These are phyloP conservation scores for Chionis minor DNA, from an alignment of 2,113 vertebrate species.

Conservation along the genomic window DNA sequence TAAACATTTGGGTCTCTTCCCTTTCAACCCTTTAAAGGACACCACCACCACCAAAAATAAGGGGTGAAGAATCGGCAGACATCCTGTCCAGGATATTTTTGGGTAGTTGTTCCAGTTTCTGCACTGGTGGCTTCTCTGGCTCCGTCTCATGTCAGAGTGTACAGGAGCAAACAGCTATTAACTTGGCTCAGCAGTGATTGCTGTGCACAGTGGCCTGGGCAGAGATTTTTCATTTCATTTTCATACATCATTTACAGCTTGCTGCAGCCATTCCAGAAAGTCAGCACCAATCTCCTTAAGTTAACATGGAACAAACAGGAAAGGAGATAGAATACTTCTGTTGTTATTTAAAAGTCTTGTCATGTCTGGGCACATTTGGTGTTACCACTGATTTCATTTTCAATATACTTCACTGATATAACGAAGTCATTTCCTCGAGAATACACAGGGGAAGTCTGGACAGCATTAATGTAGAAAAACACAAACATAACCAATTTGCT, in stretches of 20 bases:
- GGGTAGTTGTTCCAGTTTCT: not conserved
- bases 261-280: slow-evolving; percentile 57
- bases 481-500: slow-evolving; percentile 42
- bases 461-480: slow-evolving; percentile 32
- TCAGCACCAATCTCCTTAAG: slow-evolving; percentile 52
- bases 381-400: slow-evolving; percentile 60
- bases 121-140: not conserved
- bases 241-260: slow-evolving; percentile 64
- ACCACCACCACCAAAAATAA: not conserved
- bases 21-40: not conserved
- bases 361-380: slow-evolving; percentile 57
- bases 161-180: slow-evolving; percentile 48
- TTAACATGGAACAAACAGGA: slow-evolving; percentile 64
- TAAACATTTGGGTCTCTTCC: not conserved
- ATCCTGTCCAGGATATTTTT: not conserved
- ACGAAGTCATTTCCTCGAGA: slow-evolving; percentile 52
- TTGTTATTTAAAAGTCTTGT: slow-evolving; percentile 67
- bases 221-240: slow-evolving; percentile 65
- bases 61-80: not conserved
- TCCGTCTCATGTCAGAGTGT: not conserved
- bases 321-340: slow-evolving; percentile 55
- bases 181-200: not conserved
- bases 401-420: slow-evolving; percentile 56
- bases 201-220: slow-evolving; percentile 28
- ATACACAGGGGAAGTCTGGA: slow-evolving; percentile 34